Base-by-base conservation (phyloP, 2,888 invertebrate genomes). In the Frankliniella fusca region DNA sequence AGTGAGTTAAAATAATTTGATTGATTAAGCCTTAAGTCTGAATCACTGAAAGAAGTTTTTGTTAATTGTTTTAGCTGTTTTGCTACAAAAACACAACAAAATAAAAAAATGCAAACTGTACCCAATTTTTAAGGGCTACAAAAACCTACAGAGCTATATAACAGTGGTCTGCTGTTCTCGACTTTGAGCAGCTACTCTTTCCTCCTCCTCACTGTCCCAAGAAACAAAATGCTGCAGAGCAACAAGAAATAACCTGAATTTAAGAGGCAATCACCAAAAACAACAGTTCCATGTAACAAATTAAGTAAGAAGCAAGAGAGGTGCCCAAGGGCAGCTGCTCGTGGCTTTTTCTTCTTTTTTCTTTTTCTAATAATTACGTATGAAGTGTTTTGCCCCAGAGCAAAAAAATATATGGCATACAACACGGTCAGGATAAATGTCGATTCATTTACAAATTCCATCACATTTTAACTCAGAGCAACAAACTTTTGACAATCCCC, bases 171-270 rank as follows among this genome's bases (percentile, higher is more conserved):
- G 70, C 70, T 76, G 70, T 76, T 76, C 70, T 76, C 70, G 70
- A 27, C 70, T 76, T 76, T 76, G 70, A 27, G 70, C 70, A 76
- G 70, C 70, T 12, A 76, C 70, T 76, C 70, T 76, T 27, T 76
- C 70, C 12, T 76, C 70, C 70, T 76, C 70, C 70, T 76, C 70
- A 76, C 70, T 76, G 27, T 76, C 70, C 70, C 70, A 76, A 76
- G 70, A 76, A 23, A 76, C 70, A 76, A 76, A 76, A 76, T 76
- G 70, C 70, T 76, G 70, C 70, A 76, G 70, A 80, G 80, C 49
- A 80, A 80, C n/a, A 38, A n/a, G n/a, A 80, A 49, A 80, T 54
- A 12, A 54, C 10, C 61, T n/a, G n/a, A 10, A 61, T 61, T n/a
- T 61, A 7, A 61, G n/a, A 12, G n/a, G 5, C n/a, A 61, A 61